Base-by-base conservation (phyloP, 2,113 vertebrate species). In the Pelobates fuscus region DNA sequence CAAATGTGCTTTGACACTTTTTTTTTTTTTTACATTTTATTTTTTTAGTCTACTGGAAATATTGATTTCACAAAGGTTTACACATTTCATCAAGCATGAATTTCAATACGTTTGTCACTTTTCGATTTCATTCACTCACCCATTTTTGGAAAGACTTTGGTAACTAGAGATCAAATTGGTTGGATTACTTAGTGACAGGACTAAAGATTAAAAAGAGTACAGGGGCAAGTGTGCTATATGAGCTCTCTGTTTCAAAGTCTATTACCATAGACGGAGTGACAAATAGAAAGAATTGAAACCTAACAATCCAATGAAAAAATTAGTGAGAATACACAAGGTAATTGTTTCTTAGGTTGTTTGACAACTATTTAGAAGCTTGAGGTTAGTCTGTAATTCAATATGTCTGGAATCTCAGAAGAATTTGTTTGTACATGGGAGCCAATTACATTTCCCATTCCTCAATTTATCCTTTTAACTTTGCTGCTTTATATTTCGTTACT, bases 171-270 rank as follows among this genome's bases (percentile, higher is more conserved):
- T 64, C 67, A 67, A 77, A 77, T 77, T 77, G 64, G 73, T 68
- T 67, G 64, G 73, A 77, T 77, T 77, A 68, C 64, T 77, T 77
- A 77, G 73, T 77, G 73, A 77, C 73, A 77, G 73, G 64, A 77
- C 67, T 52, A 43, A 68, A 77, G 73, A 77, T 77, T 77, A 77
- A 77, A 77, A 61, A 41, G 61, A 77, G 41, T 61, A 57, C 27
- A 68, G 20, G 57, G 73, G 62, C 65, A 77, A 17, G 24, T 37
- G 46, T 61, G 27, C 26, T 32, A 25, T 66, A 68, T 77, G 61
- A 77, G 43, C 41, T 77, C 55, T 60, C 55, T 61, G 73, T 61
- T 68, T 68, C 57, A 68, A 68, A 77, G 73, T 68, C 65, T 61
- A 77, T 77, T 68, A 77, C 49, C 43, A 77, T 61, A 77, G 54